Base-by-base conservation (phyloP, 2,797 vertebrate species). In the Takifugu ocellatus region DNA sequence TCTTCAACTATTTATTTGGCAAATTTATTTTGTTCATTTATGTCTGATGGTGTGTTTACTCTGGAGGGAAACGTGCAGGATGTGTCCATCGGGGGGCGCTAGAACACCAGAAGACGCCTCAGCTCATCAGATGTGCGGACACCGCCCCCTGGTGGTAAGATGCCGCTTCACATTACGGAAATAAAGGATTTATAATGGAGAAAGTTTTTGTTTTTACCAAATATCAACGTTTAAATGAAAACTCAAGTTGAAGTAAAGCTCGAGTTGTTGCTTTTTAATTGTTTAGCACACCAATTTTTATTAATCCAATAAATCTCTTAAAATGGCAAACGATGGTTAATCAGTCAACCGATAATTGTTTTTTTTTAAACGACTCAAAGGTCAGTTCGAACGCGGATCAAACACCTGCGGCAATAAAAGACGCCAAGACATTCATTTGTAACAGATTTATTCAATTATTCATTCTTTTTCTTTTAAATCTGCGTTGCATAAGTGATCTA, bases 81-180 rank as follows among this genome's bases (percentile, higher is more conserved):
- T 54, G 14, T 5, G 0, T 54, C 85, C 85, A 79, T 62, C 57
- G 79, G 81, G 75, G 72, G n/a, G 81, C 29, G 84, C 66, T 61
- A 42, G 12, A 24, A 26, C 36, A 9, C 56, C 31, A 26, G 46
- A 1, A 10, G 36, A 26, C 36, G 11, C 33, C 26, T 10, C 15
- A 55, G 1, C 14, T 31, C 2, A 33, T 6, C 24, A 14, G 36
- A 27, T 46, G 3, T 52, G 31, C 36, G n/a, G 39, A 10, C 36
- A 55, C 63, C 73, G 70, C 74, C 75, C 75, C 66, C 78, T 72
- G 21, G 25, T 68, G 81, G 74, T 55, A 2, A 42, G 31, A 2
- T n/a, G 9, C 7, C 8, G 16, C 2, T 21, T 11, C 11, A 12
- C 17, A 36, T 1, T 51, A 5, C 17, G 2, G 36, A 39, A 1